Evolutionary conservation across 1,140 invertebrate genomes (phyloP).

Genomic region (Caerostris darwini): DNA sequence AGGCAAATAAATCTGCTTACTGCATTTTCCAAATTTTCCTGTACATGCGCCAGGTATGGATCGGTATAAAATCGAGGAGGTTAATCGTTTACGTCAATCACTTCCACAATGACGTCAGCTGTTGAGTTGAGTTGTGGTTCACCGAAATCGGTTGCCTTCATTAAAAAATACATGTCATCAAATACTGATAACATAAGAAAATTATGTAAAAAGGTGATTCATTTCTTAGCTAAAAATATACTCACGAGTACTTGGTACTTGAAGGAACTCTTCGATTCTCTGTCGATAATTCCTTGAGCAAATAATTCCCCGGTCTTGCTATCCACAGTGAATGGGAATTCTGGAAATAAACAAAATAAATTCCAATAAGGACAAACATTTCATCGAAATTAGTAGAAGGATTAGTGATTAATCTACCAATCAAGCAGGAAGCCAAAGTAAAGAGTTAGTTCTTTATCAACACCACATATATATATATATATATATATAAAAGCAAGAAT

Average conservation of each 20-base stretch:
- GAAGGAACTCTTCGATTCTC: constrained; percentile 88
- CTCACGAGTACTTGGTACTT: constrained; percentile 88
- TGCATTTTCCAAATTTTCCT: constrained; percentile 82
- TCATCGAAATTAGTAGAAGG: not conserved
- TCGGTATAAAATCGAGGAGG: constrained; percentile 83
- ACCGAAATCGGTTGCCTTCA: constrained; percentile 86
- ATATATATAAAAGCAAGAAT: too few relatives aligned
- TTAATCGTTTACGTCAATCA: constrained; percentile 88
- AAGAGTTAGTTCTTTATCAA: too few relatives aligned
- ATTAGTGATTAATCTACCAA: too few relatives aligned
- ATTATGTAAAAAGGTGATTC: not conserved
- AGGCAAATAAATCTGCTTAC: too few relatives aligned
- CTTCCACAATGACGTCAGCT: constrained; percentile 90
- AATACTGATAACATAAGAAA: not conserved
- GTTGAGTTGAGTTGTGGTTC: constrained; percentile 85
- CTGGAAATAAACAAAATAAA: constrained; percentile 65
- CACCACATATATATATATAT: too few relatives aligned
- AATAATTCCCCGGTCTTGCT: constrained; percentile 88
- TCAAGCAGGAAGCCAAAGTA: too few relatives aligned
- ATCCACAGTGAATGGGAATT: constrained; percentile 88
- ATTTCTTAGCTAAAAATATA: constrained; percentile 39
- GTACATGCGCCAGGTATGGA: constrained; percentile 81
- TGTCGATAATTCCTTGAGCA: constrained; percentile 89
- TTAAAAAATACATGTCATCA: constrained; percentile 77
- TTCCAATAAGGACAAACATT: not conserved